These are phyloP conservation scores for Gryllus bimaculatus DNA, from an alignment of 1,140 invertebrate species.

Conservation along the genomic window DNA sequence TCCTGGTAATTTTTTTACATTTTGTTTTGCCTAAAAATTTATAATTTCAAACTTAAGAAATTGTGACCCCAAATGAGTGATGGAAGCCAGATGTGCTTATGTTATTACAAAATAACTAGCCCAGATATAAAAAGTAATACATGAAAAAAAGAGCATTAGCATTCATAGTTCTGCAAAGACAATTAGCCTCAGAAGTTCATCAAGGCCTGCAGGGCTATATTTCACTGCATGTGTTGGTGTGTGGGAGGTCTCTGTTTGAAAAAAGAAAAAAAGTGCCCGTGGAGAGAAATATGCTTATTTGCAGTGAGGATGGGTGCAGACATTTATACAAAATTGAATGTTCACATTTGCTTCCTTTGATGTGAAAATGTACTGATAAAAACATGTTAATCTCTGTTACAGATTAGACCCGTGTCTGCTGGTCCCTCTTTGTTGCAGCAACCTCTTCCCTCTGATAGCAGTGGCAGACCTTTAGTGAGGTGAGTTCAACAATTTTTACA, in stretches of 20 bases:
- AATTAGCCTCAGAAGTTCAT: background rate
- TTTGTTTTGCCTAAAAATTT: no score
- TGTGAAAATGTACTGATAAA: conserved; percentile 4
- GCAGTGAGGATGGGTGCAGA: background rate
- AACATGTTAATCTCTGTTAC: conserved; percentile 24
- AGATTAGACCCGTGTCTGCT: conserved; percentile 53
- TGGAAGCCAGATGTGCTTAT: no score
- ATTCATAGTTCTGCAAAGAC: background rate
- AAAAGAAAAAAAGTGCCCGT: background rate
- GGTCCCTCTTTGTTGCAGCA: conserved; percentile 42
- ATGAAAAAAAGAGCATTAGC: background rate
- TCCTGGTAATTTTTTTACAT: no score
- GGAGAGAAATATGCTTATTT: conserved; percentile 6
- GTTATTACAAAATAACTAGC: no score
- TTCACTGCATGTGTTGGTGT: background rate
- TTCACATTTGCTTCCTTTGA: background rate
- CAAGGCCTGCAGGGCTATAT: background rate
- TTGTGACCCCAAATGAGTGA: no score
- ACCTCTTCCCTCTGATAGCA: conserved; percentile 39
- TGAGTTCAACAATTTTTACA: conserved; percentile 23
- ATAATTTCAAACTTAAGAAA: no score
- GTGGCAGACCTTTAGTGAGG: conserved; percentile 46
- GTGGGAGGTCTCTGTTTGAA: background rate
- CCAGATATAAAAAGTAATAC: background rate
- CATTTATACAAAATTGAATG: no score